Percentiles rank a stretch among this genome's conserved stretches.
These are phyloP conservation scores for Phaonia tiefii DNA, from an alignment of 2,888 invertebrate genomes.

Conservation along the genomic window DNA sequence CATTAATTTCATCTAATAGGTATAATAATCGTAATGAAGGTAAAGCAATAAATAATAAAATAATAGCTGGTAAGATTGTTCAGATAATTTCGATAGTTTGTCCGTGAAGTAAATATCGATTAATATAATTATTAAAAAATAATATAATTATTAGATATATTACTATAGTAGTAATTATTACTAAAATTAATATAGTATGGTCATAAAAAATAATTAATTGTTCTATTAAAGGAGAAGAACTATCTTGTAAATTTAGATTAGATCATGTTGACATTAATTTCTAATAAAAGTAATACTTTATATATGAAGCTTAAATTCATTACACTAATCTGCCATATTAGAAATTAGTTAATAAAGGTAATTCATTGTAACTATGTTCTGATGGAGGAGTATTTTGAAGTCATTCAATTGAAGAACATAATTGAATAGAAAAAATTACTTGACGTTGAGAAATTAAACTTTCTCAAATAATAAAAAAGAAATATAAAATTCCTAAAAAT, in stretches of 20 bases:
- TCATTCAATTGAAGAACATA: constrained; percentile 84
- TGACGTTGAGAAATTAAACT: constrained; percentile 82
- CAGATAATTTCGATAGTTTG: constrained; percentile 84
- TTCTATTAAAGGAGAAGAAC: constrained; percentile 85
- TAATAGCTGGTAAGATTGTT: constrained; percentile 83
- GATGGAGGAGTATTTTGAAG: constrained; percentile 82
- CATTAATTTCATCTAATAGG: constrained; percentile 84
- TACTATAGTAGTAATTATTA: constrained; percentile 84
- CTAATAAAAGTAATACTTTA: constrained; percentile 85
- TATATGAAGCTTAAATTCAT: constrained; percentile 86
- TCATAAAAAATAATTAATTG: constrained; percentile 85
- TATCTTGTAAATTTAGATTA: constrained; percentile 83
- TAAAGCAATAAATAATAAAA: constrained; percentile 83
- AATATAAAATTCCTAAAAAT: constrained; percentile 82
- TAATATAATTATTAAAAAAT: constrained; percentile 83
- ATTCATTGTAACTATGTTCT: constrained; percentile 84
- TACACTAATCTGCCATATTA: constrained; percentile 84
- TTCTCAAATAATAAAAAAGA: constrained; percentile 85
- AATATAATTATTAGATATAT: constrained; percentile 82
- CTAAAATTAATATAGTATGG: constrained; percentile 83
- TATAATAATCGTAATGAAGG: constrained; percentile 84
- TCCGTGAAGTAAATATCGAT: constrained; percentile 81
- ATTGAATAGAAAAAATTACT: constrained; percentile 81
- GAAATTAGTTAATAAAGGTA: constrained; percentile 83
- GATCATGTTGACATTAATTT: constrained; percentile 83